These are phyloP conservation scores for Melitaea athalia DNA, from an alignment of 2,888 invertebrate genomes.

Conservation along the genomic window DNA sequence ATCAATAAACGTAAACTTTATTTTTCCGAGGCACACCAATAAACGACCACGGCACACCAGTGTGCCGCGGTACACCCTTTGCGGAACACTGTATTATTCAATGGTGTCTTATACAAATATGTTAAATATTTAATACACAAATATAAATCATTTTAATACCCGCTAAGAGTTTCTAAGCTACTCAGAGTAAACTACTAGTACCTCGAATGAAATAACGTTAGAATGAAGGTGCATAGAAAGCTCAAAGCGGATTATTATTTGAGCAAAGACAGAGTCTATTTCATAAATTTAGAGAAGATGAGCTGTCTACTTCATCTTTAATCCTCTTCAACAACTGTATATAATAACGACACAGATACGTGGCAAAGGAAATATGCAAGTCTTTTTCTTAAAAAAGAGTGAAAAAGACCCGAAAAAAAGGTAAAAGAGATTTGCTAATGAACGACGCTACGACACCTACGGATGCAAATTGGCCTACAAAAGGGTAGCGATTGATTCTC, in stretches of 20 bases:
- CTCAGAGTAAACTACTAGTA: neutral
- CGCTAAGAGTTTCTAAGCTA: neutral
- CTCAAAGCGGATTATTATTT: constrained; percentile 1
- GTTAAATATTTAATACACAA: no score
- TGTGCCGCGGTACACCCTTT: no score
- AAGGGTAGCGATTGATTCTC: neutral
- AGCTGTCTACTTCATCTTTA: neutral
- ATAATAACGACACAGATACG: neutral
- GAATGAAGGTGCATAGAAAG: neutral
- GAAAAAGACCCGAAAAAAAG: neutral
- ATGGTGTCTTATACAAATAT: no score
- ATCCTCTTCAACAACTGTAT: neutral
- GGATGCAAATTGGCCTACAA: neutral
- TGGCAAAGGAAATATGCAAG: neutral
- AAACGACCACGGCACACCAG: no score
- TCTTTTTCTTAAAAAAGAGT: neutral
- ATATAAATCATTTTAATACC: no score
- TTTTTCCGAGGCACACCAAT: no score
- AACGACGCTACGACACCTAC: neutral
- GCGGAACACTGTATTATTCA: no score
- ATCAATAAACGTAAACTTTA: no score
- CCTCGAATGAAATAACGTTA: neutral
- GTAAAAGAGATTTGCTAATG: neutral
- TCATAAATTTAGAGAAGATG: neutral
- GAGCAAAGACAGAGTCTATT: neutral